These are phyloP conservation scores for Peromyscus melanophrys DNA, from an alignment of 2,797 vertebrate species.

Conservation along the genomic window DNA sequence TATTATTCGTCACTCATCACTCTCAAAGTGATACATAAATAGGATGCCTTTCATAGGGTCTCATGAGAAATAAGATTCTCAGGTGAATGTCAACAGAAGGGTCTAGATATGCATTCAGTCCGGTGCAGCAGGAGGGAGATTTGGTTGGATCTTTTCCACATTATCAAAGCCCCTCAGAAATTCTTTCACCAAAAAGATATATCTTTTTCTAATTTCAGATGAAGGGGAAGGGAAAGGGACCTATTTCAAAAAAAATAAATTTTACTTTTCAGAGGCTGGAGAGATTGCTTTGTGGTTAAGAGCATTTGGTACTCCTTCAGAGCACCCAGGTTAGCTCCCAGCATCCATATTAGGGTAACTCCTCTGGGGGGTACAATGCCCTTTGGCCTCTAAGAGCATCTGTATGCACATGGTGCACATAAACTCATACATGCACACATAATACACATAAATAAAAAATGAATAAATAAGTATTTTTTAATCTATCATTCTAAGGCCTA, in stretches of 20 bases:
- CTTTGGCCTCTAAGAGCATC: not conserved
- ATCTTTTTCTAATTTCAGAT: not conserved
- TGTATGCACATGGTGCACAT: not conserved
- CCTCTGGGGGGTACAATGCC: not conserved
- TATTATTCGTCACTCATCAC: not conserved
- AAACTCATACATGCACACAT: not conserved
- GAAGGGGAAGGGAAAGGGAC: not conserved
- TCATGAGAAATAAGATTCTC: slow-evolving; percentile 8
- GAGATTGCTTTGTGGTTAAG: not conserved
- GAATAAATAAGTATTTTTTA: not conserved
- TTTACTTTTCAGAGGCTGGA: not conserved
- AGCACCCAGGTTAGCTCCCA: not conserved
- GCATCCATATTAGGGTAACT: not conserved
- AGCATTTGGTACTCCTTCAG: not conserved
- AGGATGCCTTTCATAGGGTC: not conserved
- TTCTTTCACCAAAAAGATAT: not conserved
- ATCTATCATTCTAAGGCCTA: not conserved
- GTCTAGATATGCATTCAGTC: not conserved
- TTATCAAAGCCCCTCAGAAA: not conserved
- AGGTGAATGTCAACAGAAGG: not conserved
- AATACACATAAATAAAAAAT: not conserved
- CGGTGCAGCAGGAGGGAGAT: not conserved
- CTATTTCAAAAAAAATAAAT: not conserved
- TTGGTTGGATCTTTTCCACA: not conserved
- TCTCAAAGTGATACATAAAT: not conserved